These are phyloP conservation scores for Progne subis DNA, from an alignment of 2,113 vertebrate species.

Conservation along the genomic window DNA sequence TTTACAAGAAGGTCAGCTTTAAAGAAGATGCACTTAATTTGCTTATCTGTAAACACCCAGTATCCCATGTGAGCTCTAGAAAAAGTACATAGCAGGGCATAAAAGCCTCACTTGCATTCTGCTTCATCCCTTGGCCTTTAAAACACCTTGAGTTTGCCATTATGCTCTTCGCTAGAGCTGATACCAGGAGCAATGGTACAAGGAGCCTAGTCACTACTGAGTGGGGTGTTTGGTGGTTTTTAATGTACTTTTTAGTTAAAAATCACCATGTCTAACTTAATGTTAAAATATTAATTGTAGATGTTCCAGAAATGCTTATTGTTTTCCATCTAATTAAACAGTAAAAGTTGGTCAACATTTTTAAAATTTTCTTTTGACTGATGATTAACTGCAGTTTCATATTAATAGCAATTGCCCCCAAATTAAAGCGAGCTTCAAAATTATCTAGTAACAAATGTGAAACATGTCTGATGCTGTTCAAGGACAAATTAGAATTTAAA, in stretches of 20 bases:
- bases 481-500: slow-evolving; percentile 60
- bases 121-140: neutral
- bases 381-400: neutral
- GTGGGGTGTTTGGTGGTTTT: neutral
- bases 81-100: neutral
- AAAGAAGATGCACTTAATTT: neutral
- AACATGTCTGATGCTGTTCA: neutral
- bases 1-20: slow-evolving; percentile 1
- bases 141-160: neutral
- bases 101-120: neutral
- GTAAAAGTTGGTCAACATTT: neutral
- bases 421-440: slow-evolving; percentile 14
- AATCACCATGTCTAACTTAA: neutral
- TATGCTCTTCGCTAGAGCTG: neutral
- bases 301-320: neutral
- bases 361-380: neutral
- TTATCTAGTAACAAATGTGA: slow-evolving; percentile 18
- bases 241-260: neutral
- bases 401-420: neutral
- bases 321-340: neutral
- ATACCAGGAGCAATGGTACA: neutral
- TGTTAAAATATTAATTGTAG: neutral
- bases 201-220: neutral
- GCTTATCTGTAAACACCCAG: neutral
- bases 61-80: neutral